Percentiles rank a stretch among this genome's conserved stretches.
Evolutionary conservation across 2,888 invertebrate genomes (phyloP).

Genomic region (Branchipolynoe longqiensis): DNA sequence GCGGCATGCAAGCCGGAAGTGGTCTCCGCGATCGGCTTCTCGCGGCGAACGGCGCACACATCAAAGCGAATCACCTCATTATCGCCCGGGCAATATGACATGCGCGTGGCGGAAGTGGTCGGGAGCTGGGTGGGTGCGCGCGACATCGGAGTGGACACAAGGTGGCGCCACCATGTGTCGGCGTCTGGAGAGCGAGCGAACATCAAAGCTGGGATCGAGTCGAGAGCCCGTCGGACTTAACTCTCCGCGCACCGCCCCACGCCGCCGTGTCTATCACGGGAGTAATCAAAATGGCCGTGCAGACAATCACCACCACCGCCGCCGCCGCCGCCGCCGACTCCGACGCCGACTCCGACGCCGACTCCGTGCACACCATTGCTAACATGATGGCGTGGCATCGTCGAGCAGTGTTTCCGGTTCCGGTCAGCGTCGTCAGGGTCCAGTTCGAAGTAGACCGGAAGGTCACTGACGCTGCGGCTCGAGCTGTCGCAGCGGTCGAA

Average conservation of each 20-base stretch:
- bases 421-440: constrained; percentile 52
- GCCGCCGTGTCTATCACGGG: background rate
- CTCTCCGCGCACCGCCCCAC: constrained; percentile 2
- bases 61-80: constrained; percentile 32
- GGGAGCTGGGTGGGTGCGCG: too few relatives aligned
- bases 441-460: constrained; percentile 57
- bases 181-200: too few relatives aligned
- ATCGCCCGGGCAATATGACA: constrained; percentile 13
- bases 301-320: background rate
- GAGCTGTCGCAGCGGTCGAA: constrained; percentile 45
- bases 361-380: background rate
- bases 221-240: background rate
- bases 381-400: constrained; percentile 21
- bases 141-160: too few relatives aligned
- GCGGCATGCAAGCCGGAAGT: background rate
- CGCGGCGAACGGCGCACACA: constrained; percentile 1
- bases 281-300: background rate
- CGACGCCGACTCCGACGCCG: background rate
- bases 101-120: constrained; percentile 31
- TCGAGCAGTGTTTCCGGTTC: constrained; percentile 41
- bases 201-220: too few relatives aligned
- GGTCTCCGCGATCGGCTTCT: background rate
- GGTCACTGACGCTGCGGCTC: constrained; percentile 6
- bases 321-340: background rate
- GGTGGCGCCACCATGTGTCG: too few relatives aligned